A percentile compares a stretch with the other conserved stretches of the same genome.
phyloP scores from a whole-genome alignment of 2,888 invertebrate species.

The Pristionchus fissidentatus region DNA sequence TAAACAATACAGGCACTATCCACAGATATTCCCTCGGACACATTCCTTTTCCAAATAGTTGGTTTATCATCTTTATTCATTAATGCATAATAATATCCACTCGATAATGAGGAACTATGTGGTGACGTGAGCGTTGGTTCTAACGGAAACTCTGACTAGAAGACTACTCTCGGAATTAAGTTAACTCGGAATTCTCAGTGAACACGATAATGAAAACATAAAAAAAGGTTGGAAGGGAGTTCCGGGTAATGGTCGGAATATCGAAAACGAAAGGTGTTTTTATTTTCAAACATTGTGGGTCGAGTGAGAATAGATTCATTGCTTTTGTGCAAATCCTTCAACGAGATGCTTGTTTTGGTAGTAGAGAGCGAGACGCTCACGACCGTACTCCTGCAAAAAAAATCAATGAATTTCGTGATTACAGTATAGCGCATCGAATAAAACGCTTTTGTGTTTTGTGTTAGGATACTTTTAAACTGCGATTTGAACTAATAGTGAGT shows the following conservation, averaged over 20 bases:
- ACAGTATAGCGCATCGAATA: no score
- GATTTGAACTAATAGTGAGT: neutral
- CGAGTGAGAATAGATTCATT: neutral
- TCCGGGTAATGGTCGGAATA: neutral
- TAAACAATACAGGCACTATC: no score
- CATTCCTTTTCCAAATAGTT: no score
- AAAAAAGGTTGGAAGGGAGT: neutral
- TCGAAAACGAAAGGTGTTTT: no score
- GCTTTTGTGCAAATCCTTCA: constrained; percentile 50
- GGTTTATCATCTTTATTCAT: no score
- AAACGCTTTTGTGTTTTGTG: no score
- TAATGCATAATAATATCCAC: neutral
- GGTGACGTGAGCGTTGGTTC: neutral
- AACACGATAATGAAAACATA: neutral
- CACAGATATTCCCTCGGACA: no score
- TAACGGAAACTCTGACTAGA: neutral
- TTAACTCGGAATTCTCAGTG: constrained; percentile 14
- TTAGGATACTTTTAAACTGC: neutral
- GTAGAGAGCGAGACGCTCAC: constrained; percentile 70
- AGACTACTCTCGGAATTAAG: constrained; percentile 20
- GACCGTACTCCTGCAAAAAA: constrained; percentile 70
- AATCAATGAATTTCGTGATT: neutral
- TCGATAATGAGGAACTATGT: neutral
- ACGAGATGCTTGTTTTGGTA: constrained; percentile 66
- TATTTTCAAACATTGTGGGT: no score